These are phyloP conservation scores for Graphium colonna DNA, from an alignment of 2,888 invertebrate species.

Conservation along the genomic window DNA sequence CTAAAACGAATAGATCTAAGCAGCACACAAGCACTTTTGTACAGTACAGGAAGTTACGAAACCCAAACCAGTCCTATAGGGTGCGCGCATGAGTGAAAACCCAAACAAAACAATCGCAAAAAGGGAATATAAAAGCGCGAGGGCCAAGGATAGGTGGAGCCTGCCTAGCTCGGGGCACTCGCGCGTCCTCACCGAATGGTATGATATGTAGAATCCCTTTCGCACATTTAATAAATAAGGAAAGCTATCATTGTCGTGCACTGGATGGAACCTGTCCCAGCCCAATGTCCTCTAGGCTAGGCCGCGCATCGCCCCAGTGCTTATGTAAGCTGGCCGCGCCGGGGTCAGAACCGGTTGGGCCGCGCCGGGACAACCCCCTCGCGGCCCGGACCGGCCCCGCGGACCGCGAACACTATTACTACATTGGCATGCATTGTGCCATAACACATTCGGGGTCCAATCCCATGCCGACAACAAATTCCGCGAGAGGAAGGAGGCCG, in stretches of 20 bases:
- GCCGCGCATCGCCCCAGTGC: not conserved
- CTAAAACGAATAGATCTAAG: too few relatives aligned
- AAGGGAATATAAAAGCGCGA: not conserved
- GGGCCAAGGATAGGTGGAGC: not conserved
- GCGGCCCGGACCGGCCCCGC: not conserved
- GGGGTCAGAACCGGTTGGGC: constrained; percentile 8
- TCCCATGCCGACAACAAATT: too few relatives aligned
- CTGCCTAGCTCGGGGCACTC: not conserved
- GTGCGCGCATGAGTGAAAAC: too few relatives aligned
- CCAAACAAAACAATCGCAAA: not conserved
- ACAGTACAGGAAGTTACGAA: too few relatives aligned
- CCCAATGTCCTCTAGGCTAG: constrained; percentile 2
- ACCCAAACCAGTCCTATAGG: too few relatives aligned
- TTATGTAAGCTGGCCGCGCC: constrained; percentile 5
- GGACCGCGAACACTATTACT: not conserved
- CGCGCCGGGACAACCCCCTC: constrained; percentile 9
- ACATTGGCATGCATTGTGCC: not conserved
- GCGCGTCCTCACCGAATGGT: not conserved
- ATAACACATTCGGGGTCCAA: not conserved
- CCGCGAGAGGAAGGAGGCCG: too few relatives aligned
- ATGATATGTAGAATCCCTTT: not conserved
- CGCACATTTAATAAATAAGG: not conserved
- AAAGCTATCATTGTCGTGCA: constrained; percentile 1
- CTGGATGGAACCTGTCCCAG: not conserved
- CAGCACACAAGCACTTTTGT: too few relatives aligned